A percentile compares a stretch with the other conserved stretches of the same genome.
These are phyloP conservation scores for Porphyrio hochstetteri DNA, from an alignment of 2,113 vertebrate species.

Conservation along the genomic window DNA sequence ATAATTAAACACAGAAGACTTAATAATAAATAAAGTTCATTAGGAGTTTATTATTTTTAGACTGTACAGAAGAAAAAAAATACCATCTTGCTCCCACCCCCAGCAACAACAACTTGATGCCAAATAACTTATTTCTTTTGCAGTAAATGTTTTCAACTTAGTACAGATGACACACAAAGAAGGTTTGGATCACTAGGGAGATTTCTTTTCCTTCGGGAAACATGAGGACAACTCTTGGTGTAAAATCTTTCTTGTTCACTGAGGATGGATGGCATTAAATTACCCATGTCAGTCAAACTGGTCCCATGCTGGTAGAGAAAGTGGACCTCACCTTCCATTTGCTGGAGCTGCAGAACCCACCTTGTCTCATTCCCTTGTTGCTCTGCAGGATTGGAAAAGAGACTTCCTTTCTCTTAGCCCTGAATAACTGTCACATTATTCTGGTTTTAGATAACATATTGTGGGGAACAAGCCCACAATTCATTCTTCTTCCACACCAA, in stretches of 20 bases:
- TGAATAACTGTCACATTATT: not conserved
- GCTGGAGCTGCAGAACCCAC: not conserved
- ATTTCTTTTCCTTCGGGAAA: not conserved
- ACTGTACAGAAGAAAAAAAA: not conserved
- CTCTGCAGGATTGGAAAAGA: not conserved
- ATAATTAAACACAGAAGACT: not conserved
- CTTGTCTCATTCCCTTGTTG: not conserved
- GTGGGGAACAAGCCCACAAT: not conserved
- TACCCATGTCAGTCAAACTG: not conserved
- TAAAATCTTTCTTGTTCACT: not conserved
- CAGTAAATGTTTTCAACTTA: not conserved
- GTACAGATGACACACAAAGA: too few relatives aligned
- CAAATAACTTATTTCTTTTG: not conserved
- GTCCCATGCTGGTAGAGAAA: not conserved
- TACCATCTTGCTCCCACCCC: too few relatives aligned
- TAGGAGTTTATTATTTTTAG: not conserved
- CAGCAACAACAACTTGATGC: rapidly evolving
- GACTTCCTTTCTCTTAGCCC: not conserved
- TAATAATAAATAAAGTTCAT: not conserved
- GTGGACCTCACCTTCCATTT: not conserved
- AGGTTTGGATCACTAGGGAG: not conserved
- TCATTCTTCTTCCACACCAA: not conserved
- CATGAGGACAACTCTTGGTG: not conserved
- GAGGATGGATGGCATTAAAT: rapidly evolving
- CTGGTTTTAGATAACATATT: not conserved